Base-by-base conservation (phyloP, 2,797 vertebrate species). In the Tokudaia tokunoshimensis region DNA sequence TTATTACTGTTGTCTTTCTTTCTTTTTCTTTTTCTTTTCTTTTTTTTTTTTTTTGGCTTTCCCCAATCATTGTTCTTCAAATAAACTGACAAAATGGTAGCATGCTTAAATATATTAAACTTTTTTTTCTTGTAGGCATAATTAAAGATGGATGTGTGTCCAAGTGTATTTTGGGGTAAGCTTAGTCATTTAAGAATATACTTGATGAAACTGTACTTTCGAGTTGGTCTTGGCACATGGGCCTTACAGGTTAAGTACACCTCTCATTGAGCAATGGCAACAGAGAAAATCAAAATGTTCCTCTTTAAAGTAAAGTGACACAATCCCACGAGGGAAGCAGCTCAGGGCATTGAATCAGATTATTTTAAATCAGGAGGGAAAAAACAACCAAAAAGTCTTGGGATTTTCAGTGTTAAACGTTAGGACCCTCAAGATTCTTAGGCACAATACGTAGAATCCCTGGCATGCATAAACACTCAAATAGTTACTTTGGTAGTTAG, bases 1-100 rank as follows among this genome's bases (percentile, higher is more conserved):
- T 92, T 92, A 96, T 89, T 83, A 88, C 47, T 50, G 41, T 82
- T 95, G 96, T 95, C 67, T 89, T 92, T 86, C 72, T 74, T 52
- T 96, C 11, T 93, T 91, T 57, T 96, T 6, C 92, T 91, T 22
- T 74, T 52, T 96, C 11, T 93, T 91, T 57, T 96, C 5, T 93
- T 91, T 22, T 3, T 84, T 57, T 96, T 11, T 93, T 92, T 57
- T 95, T 7, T 94, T 92, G 47, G 72, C 67, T 95, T 91, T 92
- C 47, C 19, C 50, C 26, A 37, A 57, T 26, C 47, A 67, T 87
- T 92, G 85, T 96, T 97, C 82, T 92, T 94, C 91, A 92, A 65
- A 88, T 31, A 93, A 76, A 37, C 84, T n/a, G 52, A 91, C 59
- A 41, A 91, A 44, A 52, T 44, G 57, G 75, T 24, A 67, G 37